Evolutionary conservation across 2,888 invertebrate genomes (phyloP).

Genomic region (Luperina testacea): DNA sequence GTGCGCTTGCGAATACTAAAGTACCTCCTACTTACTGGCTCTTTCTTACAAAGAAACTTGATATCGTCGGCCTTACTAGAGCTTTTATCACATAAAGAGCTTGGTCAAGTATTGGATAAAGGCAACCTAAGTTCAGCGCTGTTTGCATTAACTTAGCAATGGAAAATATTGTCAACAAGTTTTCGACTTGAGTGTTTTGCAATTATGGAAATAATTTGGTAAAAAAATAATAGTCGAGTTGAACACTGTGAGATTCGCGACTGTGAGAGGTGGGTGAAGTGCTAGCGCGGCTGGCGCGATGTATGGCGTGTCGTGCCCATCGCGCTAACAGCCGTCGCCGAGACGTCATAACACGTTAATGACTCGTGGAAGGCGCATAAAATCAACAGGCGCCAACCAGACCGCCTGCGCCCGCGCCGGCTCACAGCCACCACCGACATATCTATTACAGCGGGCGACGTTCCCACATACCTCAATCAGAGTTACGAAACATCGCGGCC

Average conservation of each 20-base stretch:
- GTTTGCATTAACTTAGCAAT: background rate
- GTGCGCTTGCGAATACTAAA: background rate
- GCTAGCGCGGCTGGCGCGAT: conserved; percentile 3
- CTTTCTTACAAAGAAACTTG: background rate
- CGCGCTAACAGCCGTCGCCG: conserved; percentile 36
- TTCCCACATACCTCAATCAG: conserved; percentile 73
- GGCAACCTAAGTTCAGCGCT: background rate
- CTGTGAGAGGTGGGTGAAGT: conserved; percentile 22
- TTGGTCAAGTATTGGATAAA: background rate
- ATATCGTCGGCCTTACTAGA: background rate
- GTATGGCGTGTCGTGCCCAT: conserved; percentile 44
- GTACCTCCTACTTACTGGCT: background rate
- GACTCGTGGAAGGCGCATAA: conserved; percentile 55
- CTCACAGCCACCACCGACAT: conserved; percentile 25
- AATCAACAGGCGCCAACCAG: conserved; percentile 62
- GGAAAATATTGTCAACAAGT: background rate
- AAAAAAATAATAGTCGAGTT: background rate
- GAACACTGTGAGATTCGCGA: background rate
- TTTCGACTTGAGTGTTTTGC: background rate
- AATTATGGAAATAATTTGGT: background rate
- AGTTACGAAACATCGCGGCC: conserved; percentile 69
- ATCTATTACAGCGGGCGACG: conserved; percentile 58
- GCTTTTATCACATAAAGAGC: background rate
- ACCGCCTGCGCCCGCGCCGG: conserved; percentile 26
- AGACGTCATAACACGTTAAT: conserved; percentile 60